Conservation (phyloP, 2,888 invertebrate genomes). For the Oasisia sp. region DNA sequence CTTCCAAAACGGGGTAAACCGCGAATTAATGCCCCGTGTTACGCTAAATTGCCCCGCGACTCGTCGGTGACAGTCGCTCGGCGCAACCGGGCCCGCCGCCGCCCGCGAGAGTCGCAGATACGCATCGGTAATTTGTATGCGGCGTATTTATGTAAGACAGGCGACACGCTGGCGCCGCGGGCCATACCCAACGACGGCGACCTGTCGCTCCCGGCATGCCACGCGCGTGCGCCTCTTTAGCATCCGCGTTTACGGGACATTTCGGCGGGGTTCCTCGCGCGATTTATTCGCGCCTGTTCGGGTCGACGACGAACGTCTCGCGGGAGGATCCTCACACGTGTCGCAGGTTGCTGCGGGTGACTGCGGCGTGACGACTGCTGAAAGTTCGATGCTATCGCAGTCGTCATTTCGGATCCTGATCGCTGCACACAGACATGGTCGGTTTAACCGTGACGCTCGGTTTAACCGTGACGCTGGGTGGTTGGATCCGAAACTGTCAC, state of each 20-base stretch:
- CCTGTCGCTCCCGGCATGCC: neutral
- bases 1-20: neutral
- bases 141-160: constrained; percentile 3
- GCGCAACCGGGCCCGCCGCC: neutral
- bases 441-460: neutral
- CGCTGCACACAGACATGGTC: neutral
- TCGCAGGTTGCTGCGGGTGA: neutral
- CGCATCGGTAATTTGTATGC: constrained; percentile 17
- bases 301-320: neutral
- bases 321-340: neutral
- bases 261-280: neutral
- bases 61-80: neutral
- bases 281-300: neutral
- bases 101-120: neutral
- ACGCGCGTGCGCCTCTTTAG: neutral
- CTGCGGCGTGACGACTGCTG: neutral
- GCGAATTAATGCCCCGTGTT: neutral
- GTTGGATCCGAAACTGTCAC: neutral
- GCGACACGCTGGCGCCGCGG: neutral
- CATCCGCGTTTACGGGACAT: neutral
- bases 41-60: neutral
- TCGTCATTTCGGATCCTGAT: neutral
- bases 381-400: neutral
- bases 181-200: neutral
- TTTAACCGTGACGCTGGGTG: neutral